Evolutionary conservation across 1,140 invertebrate genomes (phyloP), one percentile per base, ranked within the genome.

Genomic region (Drosophila leontia): DNA sequence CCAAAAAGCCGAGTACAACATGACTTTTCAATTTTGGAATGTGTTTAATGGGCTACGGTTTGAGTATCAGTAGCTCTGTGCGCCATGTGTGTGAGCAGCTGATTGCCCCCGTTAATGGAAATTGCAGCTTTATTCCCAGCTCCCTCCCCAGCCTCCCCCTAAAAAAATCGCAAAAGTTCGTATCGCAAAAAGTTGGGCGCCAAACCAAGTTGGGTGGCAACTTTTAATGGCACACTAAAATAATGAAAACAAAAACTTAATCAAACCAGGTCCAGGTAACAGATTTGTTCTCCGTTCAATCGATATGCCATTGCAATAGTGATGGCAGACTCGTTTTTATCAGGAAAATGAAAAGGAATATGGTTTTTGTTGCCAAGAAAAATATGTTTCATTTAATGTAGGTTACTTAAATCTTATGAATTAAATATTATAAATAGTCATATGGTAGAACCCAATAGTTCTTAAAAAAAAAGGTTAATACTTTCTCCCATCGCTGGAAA

Each of bases 11-110:
- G 41, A 41, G 17, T 47, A 50, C 45, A 88, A 75, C 84, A 87
- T 87, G 84, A 84, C 77, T 87, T 87, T 88, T 87, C 84, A 87
- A 88, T 87, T 88, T 88, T 53, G 45, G 60, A 84, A 80, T 87
- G 71, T 86, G 76, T 79, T 86, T 79, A 86, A 86, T 86, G 83
- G 78, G 61, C 71, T 70, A 74, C 76, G 59, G 71, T 72, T 44
- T 64, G 72, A 56, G 72, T 64, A 63, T 48, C 50, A 23, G 59
- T 69, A 44, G 29, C 58, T 29, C 45, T 63, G 39, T 70, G 67
- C 37, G 57, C 13, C 35, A 29, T 42, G 45, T 32, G 58, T 63
- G 64, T 42, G 55, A 58, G 56, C 60, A 75, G 69, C 48, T 78
- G 74, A 68, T 69, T 80, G 67, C 60, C 57, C 8, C 32, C 12